Conservation (phyloP, 2,888 invertebrate genomes). For the Tetragonisca angustula region DNA sequence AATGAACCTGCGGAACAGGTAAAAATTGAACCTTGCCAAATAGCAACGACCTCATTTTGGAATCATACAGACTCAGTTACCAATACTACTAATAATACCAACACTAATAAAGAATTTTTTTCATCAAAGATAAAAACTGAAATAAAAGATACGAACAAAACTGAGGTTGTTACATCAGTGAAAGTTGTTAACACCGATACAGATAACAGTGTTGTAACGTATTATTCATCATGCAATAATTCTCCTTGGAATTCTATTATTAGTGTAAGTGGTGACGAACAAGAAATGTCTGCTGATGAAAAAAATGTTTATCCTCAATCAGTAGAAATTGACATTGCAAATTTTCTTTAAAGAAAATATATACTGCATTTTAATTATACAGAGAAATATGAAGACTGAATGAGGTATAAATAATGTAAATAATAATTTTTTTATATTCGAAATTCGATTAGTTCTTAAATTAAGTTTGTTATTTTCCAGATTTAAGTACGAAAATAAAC, state of each 20-base stretch:
- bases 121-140: background rate
- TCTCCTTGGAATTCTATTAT: conserved; percentile 26
- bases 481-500: background rate
- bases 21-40: background rate
- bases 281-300: background rate
- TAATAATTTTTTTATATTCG: background rate
- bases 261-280: background rate
- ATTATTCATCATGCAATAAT: background rate
- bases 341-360: background rate
- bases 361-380: background rate
- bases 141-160: background rate
- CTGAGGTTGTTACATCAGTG: background rate
- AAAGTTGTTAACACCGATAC: background rate
- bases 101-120: background rate
- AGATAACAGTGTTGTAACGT: conserved; percentile 1
- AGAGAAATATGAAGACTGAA: conserved; percentile 11
- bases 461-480: conserved; percentile 3
- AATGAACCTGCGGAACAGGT: background rate
- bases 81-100: background rate
- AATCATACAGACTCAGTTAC: background rate
- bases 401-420: conserved; percentile 1
- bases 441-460: background rate
- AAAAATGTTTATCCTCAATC: background rate
- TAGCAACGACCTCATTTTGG: conserved; percentile 10
- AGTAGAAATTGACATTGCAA: background rate